phyloP scores from a whole-genome alignment of 2,888 invertebrate genomes.

The Xestobium rufovillosum region DNA sequence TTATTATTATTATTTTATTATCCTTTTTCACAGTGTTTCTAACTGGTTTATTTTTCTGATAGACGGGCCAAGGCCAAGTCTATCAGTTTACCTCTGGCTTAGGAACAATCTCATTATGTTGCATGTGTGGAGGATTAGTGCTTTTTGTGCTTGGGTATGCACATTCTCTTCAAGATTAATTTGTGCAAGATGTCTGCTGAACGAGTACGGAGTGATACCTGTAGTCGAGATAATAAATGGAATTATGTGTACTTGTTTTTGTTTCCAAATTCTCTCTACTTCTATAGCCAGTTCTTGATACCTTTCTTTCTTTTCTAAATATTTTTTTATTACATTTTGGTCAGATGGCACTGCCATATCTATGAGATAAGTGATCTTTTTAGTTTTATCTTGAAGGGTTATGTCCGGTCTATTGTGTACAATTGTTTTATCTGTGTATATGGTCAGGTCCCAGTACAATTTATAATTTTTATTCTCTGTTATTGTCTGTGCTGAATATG shows the following conservation, averaged over 20 bases:
- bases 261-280: slow-evolving; percentile 2
- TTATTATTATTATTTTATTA: too few species aligned
- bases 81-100: too few species aligned
- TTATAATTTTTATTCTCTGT: too few species aligned
- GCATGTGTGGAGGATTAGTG: too few species aligned
- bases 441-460: slow-evolving; percentile 3
- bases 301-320: neutral
- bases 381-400: slow-evolving; percentile 1
- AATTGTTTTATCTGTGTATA: slow-evolving; percentile 2
- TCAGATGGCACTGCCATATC: neutral
- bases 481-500: too few species aligned
- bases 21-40: too few species aligned
- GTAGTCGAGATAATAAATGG: neutral
- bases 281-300: slow-evolving; percentile 1
- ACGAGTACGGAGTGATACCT: too few species aligned
- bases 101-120: too few species aligned
- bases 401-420: slow-evolving; percentile 3
- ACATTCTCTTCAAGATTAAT: neutral
- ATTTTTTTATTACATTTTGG: neutral
- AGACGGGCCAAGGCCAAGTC: too few species aligned
- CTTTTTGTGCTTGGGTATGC: too few species aligned
- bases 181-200: neutral
- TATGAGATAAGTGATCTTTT: neutral
- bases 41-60: too few species aligned
- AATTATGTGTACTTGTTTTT: neutral